Evolutionary conservation across 2,888 invertebrate genomes (phyloP), one percentile per base, ranked within the genome.

Genomic region (Drosophila peninsularis): DNA sequence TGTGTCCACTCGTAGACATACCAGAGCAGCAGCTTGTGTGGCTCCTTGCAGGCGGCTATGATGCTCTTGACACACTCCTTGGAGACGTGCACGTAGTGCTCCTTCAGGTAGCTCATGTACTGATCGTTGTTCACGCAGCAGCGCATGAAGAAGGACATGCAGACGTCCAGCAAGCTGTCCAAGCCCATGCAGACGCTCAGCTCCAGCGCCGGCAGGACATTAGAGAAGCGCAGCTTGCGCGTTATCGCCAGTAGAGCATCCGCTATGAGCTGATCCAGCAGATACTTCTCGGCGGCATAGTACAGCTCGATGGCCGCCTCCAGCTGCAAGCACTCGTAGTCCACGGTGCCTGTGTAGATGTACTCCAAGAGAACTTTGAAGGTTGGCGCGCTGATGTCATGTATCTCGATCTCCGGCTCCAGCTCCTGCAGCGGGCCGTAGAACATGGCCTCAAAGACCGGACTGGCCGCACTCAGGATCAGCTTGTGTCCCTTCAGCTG

Each of bases 391-490:
- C 91, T 92, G 56, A 93, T 92, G 57, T 93, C 93, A 10, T 92
- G 81, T 47, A 93, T 92, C 65, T 89, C 90, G 27, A 92, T 92
- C 41, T 94, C 94, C 75, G 94, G 93, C 41, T 89, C 94, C 75
- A 94, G 93, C 44, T 90, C 87, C 32, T 90, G 82, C 64, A 92
- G 73, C 5, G 96, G 96, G 0, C 97, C 97, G 89, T 94, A 97
- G 89, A 97, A 97, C 97, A 97, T 97, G 6, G 96, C 96, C 90
- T 97, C 97, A 89, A 97, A 97, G 3, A 97, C 97, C 1, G 97
- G 97, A 85, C 97, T 97, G 0, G 97, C 95, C 94, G 97, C 96
- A 0, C 96, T 96, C 45, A 97, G 92, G 79, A 97, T 94, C 14
- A 97, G 91, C 91, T 96, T 97, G 91, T 97, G 97, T 2, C 96